Evolutionary conservation across 2,113 vertebrate genomes (phyloP), one percentile per base, ranked within the genome.

Genomic region (Neotragus moschatus): DNA sequence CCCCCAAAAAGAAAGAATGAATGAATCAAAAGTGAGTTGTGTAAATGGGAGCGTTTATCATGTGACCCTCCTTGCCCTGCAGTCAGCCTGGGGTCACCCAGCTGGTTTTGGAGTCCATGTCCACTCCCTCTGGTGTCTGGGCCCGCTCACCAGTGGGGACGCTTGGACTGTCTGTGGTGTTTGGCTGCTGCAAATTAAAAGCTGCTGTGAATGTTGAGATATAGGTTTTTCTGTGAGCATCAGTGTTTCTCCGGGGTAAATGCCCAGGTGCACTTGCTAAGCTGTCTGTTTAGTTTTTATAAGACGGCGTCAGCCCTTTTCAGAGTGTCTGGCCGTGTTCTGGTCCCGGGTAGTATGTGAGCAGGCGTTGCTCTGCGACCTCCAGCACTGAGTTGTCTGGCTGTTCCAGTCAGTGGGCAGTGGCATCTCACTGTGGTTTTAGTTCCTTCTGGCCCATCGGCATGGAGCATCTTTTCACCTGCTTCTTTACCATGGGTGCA

Each of bases 401-500:
- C 25, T 26, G 3, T 26, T 30, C 19, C 5, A 17, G 16, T 8
- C 14, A 17, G 11, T 11, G 45, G 55, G 7, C 2, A 26, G 55
- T 7, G 16, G 13, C 36, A 7, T 2, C 56, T n/a, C 51, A 9
- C 15, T 14, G n/a, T 26, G 19, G 1, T 21, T n/a, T 84, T 13
- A 12, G 3, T n/a, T 84, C 53, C 53, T 28, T 8, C 5, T 5
- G 21, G 49, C 80, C 43, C 23, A 8, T 15, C 16, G 0, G 1
- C 11, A 7, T 14, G 43, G 39, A 56, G 12, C 13, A 2, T 36
- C 51, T n/a, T 91, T 36, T 39, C 33, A 5, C 10, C 4, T 28
- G 14, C 53, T 17, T 19, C 7, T 28, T 25, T 25, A 23, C 28
- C 1, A 5, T 14, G 56, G 7, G 14, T 0, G 1, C 25, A 7